Percentiles rank a stretch among this genome's conserved stretches.
Conservation (phyloP, 2,888 invertebrate species). For the Heliconius ismenius region DNA sequence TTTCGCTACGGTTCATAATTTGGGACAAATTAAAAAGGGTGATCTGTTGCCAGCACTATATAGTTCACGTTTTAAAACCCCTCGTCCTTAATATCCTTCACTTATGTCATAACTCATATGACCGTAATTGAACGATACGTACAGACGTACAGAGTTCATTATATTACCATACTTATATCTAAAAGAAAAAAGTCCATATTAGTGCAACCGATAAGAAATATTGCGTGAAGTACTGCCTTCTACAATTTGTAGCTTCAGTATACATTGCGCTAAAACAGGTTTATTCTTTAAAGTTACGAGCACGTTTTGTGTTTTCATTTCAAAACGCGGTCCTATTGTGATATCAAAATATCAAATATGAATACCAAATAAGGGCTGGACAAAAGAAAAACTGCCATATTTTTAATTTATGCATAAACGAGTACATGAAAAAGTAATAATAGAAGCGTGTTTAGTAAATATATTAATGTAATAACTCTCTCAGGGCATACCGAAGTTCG, state of each 20-base stretch:
- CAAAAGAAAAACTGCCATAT: constrained; percentile 80
- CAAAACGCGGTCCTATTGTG: constrained; percentile 74
- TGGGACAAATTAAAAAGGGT: constrained; percentile 80
- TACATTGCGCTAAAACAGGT: constrained; percentile 78
- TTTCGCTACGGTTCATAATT: constrained; percentile 73
- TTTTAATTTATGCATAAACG: constrained; percentile 80
- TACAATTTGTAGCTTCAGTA: constrained; percentile 81
- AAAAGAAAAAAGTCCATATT: constrained; percentile 62
- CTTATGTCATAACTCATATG: constrained; percentile 81
- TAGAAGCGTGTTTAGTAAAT: constrained; percentile 80
- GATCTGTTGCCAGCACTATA: constrained; percentile 70
- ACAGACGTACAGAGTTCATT: constrained; percentile 50
- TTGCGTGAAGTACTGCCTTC: constrained; percentile 78
- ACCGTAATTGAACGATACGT: constrained; percentile 77
- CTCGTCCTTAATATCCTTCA: constrained; percentile 81
- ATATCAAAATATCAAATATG: constrained; percentile 80
- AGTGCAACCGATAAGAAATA: constrained; percentile 63
- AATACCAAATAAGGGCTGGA: constrained; percentile 82
- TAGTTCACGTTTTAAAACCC: constrained; percentile 79
- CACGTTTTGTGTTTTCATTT: constrained; percentile 72
- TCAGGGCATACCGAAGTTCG: constrained; percentile 66
- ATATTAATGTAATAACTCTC: constrained; percentile 79
- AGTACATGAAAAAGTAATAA: constrained; percentile 82
- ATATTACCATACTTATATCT: constrained; percentile 66
- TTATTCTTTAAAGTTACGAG: constrained; percentile 69